Conservation (phyloP, 1,140 invertebrate genomes). For the Lepidurus arcticus region DNA sequence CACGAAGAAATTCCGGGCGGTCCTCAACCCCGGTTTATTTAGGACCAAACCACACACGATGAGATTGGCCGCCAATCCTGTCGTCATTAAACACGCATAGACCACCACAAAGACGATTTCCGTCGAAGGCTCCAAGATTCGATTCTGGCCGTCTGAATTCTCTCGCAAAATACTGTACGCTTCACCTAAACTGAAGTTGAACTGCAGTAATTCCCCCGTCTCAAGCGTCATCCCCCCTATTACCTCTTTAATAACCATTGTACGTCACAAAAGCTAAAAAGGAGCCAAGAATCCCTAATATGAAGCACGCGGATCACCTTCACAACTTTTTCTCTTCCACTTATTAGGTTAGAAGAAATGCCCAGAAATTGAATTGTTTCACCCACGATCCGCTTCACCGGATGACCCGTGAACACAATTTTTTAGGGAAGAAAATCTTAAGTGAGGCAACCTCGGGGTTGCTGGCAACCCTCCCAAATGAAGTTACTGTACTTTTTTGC, state of each 20-base stretch:
- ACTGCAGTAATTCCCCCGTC: background rate
- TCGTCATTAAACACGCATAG: background rate
- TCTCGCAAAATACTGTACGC: background rate
- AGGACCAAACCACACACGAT: background rate
- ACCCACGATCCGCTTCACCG: no score
- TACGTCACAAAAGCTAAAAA: no score
- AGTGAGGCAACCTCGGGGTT: no score
- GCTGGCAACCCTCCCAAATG: no score
- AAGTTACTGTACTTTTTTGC: no score
- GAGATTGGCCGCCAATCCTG: background rate
- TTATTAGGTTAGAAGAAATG: no score
- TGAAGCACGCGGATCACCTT: no score
- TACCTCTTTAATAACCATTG: background rate
- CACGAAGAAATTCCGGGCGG: conserved; percentile 23
- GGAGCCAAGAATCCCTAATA: no score
- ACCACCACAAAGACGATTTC: background rate
- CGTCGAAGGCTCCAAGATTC: background rate
- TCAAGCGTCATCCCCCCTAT: background rate
- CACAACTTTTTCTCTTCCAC: no score
- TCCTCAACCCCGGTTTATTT: background rate
- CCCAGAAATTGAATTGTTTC: no score
- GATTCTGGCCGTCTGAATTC: background rate
- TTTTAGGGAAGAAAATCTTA: no score
- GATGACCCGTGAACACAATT: no score
- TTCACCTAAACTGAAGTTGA: conserved; percentile 11